phyloP scores from a whole-genome alignment of 2,888 invertebrate species.

The Heliconius cydno region DNA sequence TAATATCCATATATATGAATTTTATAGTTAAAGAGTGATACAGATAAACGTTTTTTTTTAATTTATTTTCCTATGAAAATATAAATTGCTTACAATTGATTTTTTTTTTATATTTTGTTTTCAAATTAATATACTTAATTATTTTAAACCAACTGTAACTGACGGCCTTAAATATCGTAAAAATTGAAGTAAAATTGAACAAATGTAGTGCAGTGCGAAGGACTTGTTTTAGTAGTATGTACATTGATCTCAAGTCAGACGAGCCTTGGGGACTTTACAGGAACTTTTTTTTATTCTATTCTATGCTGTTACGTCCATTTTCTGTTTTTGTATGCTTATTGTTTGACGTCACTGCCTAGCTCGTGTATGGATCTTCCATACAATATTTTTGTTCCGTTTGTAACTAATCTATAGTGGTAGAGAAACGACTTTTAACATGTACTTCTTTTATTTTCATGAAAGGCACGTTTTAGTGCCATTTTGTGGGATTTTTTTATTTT shows the following conservation, averaged over 20 bases:
- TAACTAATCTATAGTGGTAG: slow-evolving; percentile 36
- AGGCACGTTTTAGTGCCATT: slow-evolving; percentile 51
- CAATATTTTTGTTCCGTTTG: slow-evolving; percentile 34
- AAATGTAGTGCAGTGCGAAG: slow-evolving; percentile 39
- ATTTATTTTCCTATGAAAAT: not conserved
- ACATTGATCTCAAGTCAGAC: slow-evolving; percentile 59
- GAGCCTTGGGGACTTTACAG: slow-evolving; percentile 45
- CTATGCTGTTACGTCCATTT: slow-evolving; percentile 19
- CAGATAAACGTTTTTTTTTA: not conserved
- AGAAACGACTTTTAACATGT: slow-evolving; percentile 17
- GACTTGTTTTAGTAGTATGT: slow-evolving; percentile 41
- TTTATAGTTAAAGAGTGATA: not conserved
- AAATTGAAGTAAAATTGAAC: slow-evolving; percentile 1
- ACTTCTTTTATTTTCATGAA: slow-evolving; percentile 27
- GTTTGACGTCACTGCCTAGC: slow-evolving; percentile 27
- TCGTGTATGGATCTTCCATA: slow-evolving; percentile 15
- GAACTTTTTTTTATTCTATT: slow-evolving; percentile 7
- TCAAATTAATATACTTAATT: not conserved
- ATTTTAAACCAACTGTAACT: not conserved
- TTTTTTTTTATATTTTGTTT: not conserved
- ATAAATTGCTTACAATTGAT: not conserved
- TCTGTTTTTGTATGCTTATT: slow-evolving; percentile 18
- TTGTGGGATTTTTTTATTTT: slow-evolving; percentile 26
- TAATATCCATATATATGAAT: no score
- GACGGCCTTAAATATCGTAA: slow-evolving; percentile 18